Evolutionary conservation across 92 coral and sea anemone species (phyloP).

Genomic region (Diadumene lineata): DNA sequence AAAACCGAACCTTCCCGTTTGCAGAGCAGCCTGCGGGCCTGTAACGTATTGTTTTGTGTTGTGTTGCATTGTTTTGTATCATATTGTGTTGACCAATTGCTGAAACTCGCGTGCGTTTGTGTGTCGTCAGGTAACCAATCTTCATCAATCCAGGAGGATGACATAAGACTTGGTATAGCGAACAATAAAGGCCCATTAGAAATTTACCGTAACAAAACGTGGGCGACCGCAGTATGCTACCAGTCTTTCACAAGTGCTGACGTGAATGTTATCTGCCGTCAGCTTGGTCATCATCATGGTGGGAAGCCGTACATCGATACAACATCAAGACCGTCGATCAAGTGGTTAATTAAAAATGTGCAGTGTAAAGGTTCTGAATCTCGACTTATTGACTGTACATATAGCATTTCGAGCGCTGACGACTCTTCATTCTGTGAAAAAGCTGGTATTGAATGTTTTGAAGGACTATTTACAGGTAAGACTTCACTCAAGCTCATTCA

Average conservation of each 20-base stretch:
- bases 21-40: too few relatives aligned
- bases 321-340: background rate
- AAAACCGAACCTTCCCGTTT: too few relatives aligned
- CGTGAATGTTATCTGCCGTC: slow-evolving; percentile 22
- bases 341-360: slow-evolving; percentile 8
- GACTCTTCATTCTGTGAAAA: background rate
- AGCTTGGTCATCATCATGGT: slow-evolving; percentile 16
- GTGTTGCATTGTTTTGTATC: too few relatives aligned
- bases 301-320: background rate
- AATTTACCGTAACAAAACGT: slow-evolving; percentile 16
- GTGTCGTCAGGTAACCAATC: background rate
- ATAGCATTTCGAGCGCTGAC: background rate
- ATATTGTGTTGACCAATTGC: too few relatives aligned
- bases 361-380: slow-evolving; percentile 9
- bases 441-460: background rate
- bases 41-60: too few relatives aligned
- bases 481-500: background rate
- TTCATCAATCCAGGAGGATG: slow-evolving; percentile 25
- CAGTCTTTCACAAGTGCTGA: background rate
- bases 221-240: slow-evolving; percentile 24
- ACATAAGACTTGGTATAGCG: slow-evolving; percentile 22
- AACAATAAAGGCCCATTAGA: slow-evolving; percentile 22
- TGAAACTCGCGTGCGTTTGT: too few relatives aligned
- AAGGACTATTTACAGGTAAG: background rate
- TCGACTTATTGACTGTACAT: background rate